Conservation (phyloP, 2,888 invertebrate genomes). For the Microctonus aethiopoides region DNA sequence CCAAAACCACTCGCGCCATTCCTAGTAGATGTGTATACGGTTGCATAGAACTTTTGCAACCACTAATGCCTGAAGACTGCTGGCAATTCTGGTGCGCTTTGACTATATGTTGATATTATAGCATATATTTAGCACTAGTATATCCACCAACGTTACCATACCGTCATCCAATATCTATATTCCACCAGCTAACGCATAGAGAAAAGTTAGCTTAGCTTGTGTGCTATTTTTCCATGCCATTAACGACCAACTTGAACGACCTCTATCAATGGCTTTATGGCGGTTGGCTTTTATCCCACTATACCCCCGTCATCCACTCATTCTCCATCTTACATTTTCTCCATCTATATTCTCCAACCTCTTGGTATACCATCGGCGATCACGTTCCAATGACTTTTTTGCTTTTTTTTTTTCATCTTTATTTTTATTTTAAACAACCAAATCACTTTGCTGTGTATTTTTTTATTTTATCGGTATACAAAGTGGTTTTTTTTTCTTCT, state of each 20-base stretch:
- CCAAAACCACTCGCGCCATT: conserved; percentile 18
- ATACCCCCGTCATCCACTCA: not conserved
- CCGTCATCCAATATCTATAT: not conserved
- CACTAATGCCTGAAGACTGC: conserved; percentile 22
- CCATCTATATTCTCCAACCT: not conserved
- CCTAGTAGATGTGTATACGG: not conserved
- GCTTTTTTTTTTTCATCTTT: conserved; percentile 9
- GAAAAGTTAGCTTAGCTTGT: conserved; percentile 55
- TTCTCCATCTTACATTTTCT: not conserved
- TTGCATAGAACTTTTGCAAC: conserved; percentile 25
- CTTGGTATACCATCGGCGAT: conserved; percentile 22
- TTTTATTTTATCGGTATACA: too few relatives aligned
- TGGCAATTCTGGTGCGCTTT: conserved; percentile 10
- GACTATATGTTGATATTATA: conserved; percentile 4
- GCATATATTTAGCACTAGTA: conserved; percentile 17
- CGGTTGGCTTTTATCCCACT: conserved; percentile 55
- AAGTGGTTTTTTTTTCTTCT: too few relatives aligned
- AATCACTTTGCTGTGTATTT: not conserved
- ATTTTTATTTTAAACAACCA: not conserved
- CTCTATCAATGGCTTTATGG: conserved; percentile 61
- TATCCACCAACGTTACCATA: conserved; percentile 15
- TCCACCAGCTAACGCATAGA: conserved; percentile 33
- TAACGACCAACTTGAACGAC: conserved; percentile 60
- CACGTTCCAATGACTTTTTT: conserved; percentile 26
- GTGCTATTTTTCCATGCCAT: conserved; percentile 62